Evolutionary conservation across 2,888 invertebrate species (phyloP), one percentile per base, ranked within the genome.

Genomic region (Molorchus minor): DNA sequence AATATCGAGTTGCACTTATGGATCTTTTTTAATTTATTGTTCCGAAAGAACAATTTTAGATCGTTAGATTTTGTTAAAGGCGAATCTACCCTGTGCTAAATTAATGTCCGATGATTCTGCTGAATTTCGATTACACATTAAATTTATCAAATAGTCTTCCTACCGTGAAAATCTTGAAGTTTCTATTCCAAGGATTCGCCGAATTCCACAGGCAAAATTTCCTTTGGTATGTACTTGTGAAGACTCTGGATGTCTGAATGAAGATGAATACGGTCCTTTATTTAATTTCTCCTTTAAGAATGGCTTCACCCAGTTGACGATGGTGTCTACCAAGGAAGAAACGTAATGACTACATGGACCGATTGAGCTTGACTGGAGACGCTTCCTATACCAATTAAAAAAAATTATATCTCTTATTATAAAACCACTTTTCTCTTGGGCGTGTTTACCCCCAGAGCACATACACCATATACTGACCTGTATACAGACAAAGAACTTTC

Each of bases 211-310:
- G 94, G 94, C 56, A 94, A 80, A 78, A 94, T 86, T 61, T 92
- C 91, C 72, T 87, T 88, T 1, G 93, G 93, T 56, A 94, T 84
- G 69, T 87, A 85, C 75, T 93, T 88, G 79, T 92, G 90, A 5
- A 94, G 83, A 10, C 90, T 88, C 61, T 90, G 90, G 63, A 89
- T 78, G 64, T 87, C 87, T 35, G 87, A 87, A 76, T 94, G 94
- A 60, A 93, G 88, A 80, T 88, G 88, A 76, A 94, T 91, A 71
- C 93, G 88, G 73, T 90, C 90, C 74, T 89, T 87, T 72, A 93
- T 92, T 84, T n/a, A n/a, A n/a, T n/a, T 94, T 94, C 77, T 94
- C 93, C 81, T 92, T 93, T 65, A 94, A 83, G 82, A 93, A 92
- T 0, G 93, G 93, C 77, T 92, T 92, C 16, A 92, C 92, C 79